Evolutionary conservation across 2,797 vertebrate genomes (phyloP).

Genomic region (Spheniscus humboldti): DNA sequence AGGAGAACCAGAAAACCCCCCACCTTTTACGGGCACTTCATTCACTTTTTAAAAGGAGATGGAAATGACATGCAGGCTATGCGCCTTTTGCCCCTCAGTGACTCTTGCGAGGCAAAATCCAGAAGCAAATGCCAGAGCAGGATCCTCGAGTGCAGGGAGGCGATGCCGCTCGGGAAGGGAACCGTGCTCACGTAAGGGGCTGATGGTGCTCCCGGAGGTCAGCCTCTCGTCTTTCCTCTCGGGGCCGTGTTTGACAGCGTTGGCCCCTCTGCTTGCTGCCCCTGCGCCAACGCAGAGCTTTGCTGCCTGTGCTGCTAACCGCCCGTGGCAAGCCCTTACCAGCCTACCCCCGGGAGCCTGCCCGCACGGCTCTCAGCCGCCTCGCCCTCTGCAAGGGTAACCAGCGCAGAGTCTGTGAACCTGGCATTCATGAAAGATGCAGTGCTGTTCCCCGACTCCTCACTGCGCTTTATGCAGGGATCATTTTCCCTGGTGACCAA

Average conservation of each 20-base stretch:
- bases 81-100: neutral
- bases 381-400: neutral
- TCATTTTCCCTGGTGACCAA: neutral
- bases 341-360: neutral
- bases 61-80: neutral
- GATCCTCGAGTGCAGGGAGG: neutral
- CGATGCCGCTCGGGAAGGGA: neutral
- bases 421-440: neutral
- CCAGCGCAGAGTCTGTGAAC: neutral
- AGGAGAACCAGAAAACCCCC: neutral
- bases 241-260: neutral
- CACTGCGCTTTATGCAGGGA: neutral
- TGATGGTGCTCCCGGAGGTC: neutral
- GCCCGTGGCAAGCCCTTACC: slow-evolving; percentile 8
- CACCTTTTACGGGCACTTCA: neutral
- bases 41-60: neutral
- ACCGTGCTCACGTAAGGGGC: neutral
- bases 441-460: neutral
- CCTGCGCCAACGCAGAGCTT: neutral
- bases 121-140: neutral
- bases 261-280: neutral
- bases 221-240: neutral
- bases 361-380: slow-evolving; percentile 12
- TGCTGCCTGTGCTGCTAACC: slow-evolving; percentile 15
- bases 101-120: neutral